These are phyloP conservation scores for Aurelia aurita DNA, from an alignment of 30 jellyfish, hydroid and myxozoan genomes.

Conservation along the genomic window DNA sequence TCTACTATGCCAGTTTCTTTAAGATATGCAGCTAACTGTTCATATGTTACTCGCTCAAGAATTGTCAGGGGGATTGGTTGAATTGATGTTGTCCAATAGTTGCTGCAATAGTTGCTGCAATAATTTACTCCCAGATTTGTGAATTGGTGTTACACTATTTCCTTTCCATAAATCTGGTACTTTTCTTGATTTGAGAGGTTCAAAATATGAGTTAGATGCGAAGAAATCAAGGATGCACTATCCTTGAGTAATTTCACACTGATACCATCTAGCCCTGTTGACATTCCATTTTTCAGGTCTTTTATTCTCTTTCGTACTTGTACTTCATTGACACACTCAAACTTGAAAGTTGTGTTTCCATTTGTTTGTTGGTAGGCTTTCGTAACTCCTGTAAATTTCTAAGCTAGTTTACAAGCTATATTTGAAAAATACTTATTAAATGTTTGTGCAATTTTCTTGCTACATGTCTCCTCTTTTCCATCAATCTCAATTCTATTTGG, in stretches of 20 bases:
- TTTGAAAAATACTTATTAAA: too few relatives aligned
- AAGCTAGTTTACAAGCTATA: slow-evolving; percentile 32
- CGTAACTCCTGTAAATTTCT: slow-evolving; percentile 26
- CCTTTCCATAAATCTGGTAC: slow-evolving; percentile 49
- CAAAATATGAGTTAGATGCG: slow-evolving; percentile 46
- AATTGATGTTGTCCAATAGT: slow-evolving; percentile 32
- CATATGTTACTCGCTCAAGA: slow-evolving; percentile 7
- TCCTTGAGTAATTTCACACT: slow-evolving; percentile 47
- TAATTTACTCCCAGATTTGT: slow-evolving; percentile 63
- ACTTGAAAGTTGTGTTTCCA: slow-evolving; percentile 42
- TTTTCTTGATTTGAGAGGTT: slow-evolving; percentile 56
- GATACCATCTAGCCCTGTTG: slow-evolving; percentile 65
- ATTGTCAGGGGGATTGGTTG: slow-evolving; percentile 37
- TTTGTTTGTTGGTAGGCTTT: neutral
- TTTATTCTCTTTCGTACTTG: slow-evolving; percentile 22
- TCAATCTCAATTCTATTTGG: slow-evolving; percentile 19
- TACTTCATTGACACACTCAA: slow-evolving; percentile 13
- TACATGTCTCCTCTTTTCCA: slow-evolving; percentile 31
- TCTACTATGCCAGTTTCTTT: slow-evolving; percentile 9
- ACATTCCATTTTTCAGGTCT: slow-evolving; percentile 21
- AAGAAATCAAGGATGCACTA: slow-evolving; percentile 19
- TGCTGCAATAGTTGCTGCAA: slow-evolving; percentile 38
- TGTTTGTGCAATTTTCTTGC: slow-evolving; percentile 21
- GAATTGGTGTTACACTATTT: slow-evolving; percentile 54
- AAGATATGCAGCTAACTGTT: slow-evolving; percentile 16